Percentiles rank a stretch among this genome's conserved stretches.
phyloP scores from a whole-genome alignment of 1,140 invertebrate genomes.

The Ostrea denselamellosa region DNA sequence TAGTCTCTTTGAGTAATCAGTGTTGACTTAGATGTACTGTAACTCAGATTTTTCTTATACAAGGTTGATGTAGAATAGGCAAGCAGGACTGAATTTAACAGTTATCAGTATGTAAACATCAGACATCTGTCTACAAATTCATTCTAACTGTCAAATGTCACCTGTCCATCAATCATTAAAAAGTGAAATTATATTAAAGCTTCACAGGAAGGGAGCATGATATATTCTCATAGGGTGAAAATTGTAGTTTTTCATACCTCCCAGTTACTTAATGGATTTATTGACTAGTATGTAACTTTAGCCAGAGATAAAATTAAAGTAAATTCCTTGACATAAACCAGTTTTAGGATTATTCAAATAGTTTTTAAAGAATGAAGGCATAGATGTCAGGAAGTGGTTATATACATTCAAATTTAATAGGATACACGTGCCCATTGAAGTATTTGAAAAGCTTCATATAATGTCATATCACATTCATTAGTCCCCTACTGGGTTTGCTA shows the following conservation, averaged over 20 bases:
- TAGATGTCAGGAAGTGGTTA: too few species aligned
- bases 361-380: too few species aligned
- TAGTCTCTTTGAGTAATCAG: neutral
- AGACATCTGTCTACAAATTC: conserved; percentile 35
- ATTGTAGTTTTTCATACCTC: neutral
- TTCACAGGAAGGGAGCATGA: neutral
- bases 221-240: conserved; percentile 10
- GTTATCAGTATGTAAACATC: neutral
- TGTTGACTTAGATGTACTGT: conserved; percentile 8
- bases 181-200: neutral
- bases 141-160: conserved; percentile 29
- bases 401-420: too few species aligned
- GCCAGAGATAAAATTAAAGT: too few species aligned
- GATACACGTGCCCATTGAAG: too few species aligned
- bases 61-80: neutral
- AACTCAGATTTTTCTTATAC: neutral
- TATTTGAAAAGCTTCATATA: too few species aligned
- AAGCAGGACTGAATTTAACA: neutral
- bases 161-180: neutral
- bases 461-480: too few species aligned
- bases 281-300: neutral
- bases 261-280: neutral
- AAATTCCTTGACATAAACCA: too few species aligned
- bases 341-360: too few species aligned
- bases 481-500: too few species aligned